Conservation (phyloP, 2,797 vertebrate genomes). For the Erpetoichthys calabaricus region DNA sequence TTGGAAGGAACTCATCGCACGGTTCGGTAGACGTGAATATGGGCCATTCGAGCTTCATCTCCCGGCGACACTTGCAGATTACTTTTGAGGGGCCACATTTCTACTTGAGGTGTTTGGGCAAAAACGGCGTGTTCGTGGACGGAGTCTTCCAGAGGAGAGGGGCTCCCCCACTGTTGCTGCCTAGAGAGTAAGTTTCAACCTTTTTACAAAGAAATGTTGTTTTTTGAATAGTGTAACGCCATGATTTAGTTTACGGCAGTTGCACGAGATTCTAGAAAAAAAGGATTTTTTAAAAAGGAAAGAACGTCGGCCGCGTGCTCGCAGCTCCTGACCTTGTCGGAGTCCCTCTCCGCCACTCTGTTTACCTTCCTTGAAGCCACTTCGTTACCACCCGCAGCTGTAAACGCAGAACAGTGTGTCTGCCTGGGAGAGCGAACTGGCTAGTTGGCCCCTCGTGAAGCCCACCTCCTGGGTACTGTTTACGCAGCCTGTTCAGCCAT, state of each 20-base stretch:
- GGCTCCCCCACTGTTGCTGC: constrained; percentile 73
- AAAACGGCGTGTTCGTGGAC: constrained; percentile 96
- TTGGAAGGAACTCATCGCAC: constrained; percentile 92
- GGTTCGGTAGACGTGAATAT: constrained; percentile 93
- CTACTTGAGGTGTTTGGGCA: constrained; percentile 84
- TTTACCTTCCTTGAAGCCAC: too few species aligned
- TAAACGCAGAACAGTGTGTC: too few species aligned
- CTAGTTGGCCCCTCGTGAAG: too few species aligned
- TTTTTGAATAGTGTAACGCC: too few species aligned
- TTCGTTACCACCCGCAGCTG: too few species aligned
- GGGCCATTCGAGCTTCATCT: constrained; percentile 94
- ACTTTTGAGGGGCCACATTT: constrained; percentile 73
- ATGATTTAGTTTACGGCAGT: too few species aligned
- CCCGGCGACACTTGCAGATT: constrained; percentile 84
- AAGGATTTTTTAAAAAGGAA: background rate
- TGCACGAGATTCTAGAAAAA: background rate
- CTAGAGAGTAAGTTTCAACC: constrained; percentile 69
- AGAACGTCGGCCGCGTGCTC: background rate
- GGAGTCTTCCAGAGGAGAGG: constrained; percentile 90
- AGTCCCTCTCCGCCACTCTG: too few species aligned
- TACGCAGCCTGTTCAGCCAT: too few species aligned
- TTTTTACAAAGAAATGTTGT: too few species aligned
- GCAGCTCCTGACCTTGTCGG: too few species aligned
- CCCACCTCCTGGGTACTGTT: too few species aligned
- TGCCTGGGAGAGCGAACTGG: too few species aligned